A percentile compares a stretch with the other conserved stretches of the same genome.
Conservation (phyloP, 2,113 vertebrate genomes). For the Motacilla tschutschensis region DNA sequence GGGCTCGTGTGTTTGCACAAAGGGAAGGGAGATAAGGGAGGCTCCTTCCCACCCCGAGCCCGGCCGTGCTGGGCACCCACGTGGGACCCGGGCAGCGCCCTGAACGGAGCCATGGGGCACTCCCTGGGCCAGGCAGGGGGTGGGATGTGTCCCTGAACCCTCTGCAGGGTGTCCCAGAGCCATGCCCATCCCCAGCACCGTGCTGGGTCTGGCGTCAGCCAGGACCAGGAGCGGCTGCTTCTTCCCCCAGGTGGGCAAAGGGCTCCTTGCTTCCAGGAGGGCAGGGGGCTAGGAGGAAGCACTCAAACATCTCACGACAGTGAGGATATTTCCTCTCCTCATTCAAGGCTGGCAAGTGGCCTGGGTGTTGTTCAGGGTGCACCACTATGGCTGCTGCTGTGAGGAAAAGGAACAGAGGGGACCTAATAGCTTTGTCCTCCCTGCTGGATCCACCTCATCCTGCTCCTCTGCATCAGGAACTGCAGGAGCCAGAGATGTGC, state of each 20-base stretch:
- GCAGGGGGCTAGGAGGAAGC: background rate
- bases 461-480: background rate
- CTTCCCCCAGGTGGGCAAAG: fast-evolving
- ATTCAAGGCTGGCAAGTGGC: background rate
- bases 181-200: background rate
- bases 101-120: fast-evolving
- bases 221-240: fast-evolving
- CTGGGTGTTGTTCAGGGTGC: background rate
- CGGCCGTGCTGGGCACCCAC: fast-evolving
- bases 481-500: fast-evolving
- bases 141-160: background rate
- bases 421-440: fast-evolving
- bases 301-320: background rate
- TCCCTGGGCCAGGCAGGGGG: fast-evolving
- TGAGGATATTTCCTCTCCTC: background rate
- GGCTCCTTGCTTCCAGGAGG: background rate
- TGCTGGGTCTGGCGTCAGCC: fast-evolving
- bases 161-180: background rate
- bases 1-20: constrained; percentile 74
- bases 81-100: fast-evolving
- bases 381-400: background rate
- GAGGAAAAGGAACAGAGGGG: background rate
- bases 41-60: background rate
- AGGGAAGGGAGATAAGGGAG: background rate
- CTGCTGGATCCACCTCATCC: fast-evolving